Evolutionary conservation across 2,797 vertebrate genomes (phyloP).

Genomic region (Enteromius viviparus): DNA sequence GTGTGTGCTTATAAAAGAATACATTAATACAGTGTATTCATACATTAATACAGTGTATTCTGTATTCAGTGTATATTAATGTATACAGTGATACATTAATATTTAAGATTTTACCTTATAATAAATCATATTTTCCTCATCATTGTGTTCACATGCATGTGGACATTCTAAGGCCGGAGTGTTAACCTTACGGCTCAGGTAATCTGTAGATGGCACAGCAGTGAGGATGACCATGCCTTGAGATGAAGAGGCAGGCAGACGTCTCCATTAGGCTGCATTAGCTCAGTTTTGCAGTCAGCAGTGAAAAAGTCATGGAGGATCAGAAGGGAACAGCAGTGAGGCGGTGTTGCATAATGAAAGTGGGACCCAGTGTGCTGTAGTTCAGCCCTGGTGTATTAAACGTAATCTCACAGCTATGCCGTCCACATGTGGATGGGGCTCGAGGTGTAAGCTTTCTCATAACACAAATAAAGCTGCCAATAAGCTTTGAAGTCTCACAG

Average conservation of each 20-base stretch:
- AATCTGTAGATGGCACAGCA: slow-evolving; percentile 14
- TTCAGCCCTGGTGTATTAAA: slow-evolving; percentile 12
- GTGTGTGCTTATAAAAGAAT: too few species aligned
- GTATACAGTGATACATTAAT: background rate
- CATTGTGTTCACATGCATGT: background rate
- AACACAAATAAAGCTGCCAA: slow-evolving; percentile 24
- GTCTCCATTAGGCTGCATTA: slow-evolving; percentile 16
- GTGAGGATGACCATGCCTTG: background rate
- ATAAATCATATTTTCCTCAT: background rate
- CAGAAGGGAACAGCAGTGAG: background rate
- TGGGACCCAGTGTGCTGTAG: slow-evolving; percentile 1
- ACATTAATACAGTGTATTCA: too few species aligned
- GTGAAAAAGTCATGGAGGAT: slow-evolving; percentile 1
- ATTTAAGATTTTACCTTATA: background rate
- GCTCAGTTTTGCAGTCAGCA: slow-evolving; percentile 27
- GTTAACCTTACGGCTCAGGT: slow-evolving; percentile 11
- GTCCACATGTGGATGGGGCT: slow-evolving; percentile 31
- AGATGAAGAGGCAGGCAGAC: slow-evolving; percentile 20
- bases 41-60: too few species aligned
- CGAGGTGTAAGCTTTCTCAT: slow-evolving; percentile 28
- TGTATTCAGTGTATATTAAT: too few species aligned
- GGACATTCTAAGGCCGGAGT: background rate
- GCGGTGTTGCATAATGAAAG: slow-evolving; percentile 19
- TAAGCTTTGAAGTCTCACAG: slow-evolving; percentile 5
- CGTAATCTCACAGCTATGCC: slow-evolving; percentile 47